Conservation (phyloP, 2,113 vertebrate genomes). For the Casuarius casuarius region DNA sequence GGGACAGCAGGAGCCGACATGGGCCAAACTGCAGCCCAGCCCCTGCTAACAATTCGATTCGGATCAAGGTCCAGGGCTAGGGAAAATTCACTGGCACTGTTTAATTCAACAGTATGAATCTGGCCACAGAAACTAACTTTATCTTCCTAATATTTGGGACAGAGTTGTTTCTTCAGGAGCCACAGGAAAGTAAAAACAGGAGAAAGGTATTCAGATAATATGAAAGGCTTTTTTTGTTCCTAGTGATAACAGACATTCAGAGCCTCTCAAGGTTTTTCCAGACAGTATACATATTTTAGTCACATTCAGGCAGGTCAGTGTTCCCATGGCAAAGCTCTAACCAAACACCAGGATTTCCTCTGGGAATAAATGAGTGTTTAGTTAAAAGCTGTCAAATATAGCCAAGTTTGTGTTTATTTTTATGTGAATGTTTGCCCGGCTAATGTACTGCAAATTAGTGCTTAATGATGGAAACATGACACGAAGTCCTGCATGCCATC, state of each 20-base stretch:
- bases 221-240: not conserved
- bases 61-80: not conserved
- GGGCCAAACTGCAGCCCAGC: not conserved
- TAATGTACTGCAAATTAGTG: slow-evolving; percentile 52
- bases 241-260: slow-evolving; percentile 16
- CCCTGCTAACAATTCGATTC: not conserved
- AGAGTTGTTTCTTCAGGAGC: not conserved
- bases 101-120: not conserved
- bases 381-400: slow-evolving; percentile 52
- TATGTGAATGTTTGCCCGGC: slow-evolving; percentile 52
- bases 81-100: not conserved
- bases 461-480: slow-evolving; percentile 55
- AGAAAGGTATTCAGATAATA: not conserved
- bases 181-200: not conserved
- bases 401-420: slow-evolving; percentile 63
- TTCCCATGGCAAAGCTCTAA: slow-evolving; percentile 39
- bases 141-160: not conserved
- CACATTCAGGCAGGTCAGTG: slow-evolving; percentile 4
- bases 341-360: slow-evolving; percentile 38
- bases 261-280: not conserved
- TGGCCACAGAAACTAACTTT: not conserved
- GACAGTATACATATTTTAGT: slow-evolving; percentile 29
- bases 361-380: slow-evolving; percentile 52
- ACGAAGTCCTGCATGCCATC: slow-evolving; percentile 45
- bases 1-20: not conserved